Base-by-base conservation (phyloP, 2,888 invertebrate species). In the Ametastegia equiseti region DNA sequence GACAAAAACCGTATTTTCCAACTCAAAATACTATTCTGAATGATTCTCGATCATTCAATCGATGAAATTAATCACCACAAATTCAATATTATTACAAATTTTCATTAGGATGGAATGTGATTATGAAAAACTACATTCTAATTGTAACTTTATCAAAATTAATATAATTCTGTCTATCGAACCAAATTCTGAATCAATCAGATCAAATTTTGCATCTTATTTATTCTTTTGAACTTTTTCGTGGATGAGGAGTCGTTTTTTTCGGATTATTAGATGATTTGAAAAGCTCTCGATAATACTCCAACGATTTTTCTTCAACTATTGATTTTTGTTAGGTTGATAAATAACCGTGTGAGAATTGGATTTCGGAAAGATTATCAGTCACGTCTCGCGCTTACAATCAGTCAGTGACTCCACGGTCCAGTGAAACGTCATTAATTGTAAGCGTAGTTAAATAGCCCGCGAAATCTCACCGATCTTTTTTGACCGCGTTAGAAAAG, bases 401-500 rank as follows among this genome's bases (percentile, higher is more conserved):
- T n/a, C n/a, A n/a, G n/a, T n/a, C n/a, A n/a, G n/a, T n/a, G n/a
- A n/a, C n/a, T n/a, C n/a, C 19, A 36, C 39, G 36, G 19, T 67
- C n/a, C 36, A 39, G 39, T 67, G 39, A n/a, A 67, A 15, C 19
- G 65, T 30, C 47, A 15, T 71, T 45, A 45, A 71, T 27, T 47
- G 71, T 47, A 15, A 5, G 23, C 9, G 39, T 67, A 67, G 39
- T 67, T 39, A 39, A 42, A 67, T 67, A 39, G 65, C 36, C 65
- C 2, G 19, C 9, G 36, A 67, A 67, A 67, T 67, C 36, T 67
- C 1, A n/a, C n/a, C 19, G 6, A 67, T 33, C 9, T 39, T 30
- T 67, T n/a, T 39, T 39, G 27, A 36, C 39, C 65, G 65, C 19
- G n/a, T 67, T n/a, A 63, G 33, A 63, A 63, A 63, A 63, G n/a